These are phyloP conservation scores for Platerodrilus igneus DNA, from an alignment of 2,888 invertebrate genomes.

Conservation along the genomic window DNA sequence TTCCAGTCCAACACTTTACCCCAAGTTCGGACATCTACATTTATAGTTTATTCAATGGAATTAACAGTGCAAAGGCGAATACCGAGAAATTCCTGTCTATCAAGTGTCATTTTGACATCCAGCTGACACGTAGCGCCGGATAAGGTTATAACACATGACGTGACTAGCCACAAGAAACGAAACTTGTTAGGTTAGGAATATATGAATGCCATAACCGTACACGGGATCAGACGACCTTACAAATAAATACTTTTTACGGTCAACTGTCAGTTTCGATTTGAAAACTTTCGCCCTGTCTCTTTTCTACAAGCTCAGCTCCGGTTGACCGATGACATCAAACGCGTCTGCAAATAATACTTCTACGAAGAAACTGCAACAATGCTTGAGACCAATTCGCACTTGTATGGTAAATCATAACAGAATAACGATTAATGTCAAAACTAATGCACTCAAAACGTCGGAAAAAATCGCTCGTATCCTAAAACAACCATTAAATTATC, in stretches of 20 bases:
- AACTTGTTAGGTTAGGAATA: slow-evolving; percentile 11
- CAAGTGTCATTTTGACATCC: slow-evolving; percentile 26
- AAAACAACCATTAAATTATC: slow-evolving; percentile 43
- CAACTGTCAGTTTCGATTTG: too few relatives aligned
- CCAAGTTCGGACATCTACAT: slow-evolving; percentile 9
- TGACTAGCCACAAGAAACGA: slow-evolving; percentile 16
- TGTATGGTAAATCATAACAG: slow-evolving; percentile 11
- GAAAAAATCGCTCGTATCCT: slow-evolving; percentile 26
- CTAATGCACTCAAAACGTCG: slow-evolving; percentile 11
- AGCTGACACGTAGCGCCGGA: slow-evolving; percentile 25
- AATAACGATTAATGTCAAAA: slow-evolving; percentile 17
- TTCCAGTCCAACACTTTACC: too few relatives aligned
- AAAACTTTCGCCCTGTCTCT: too few relatives aligned
- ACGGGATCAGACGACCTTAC: too few relatives aligned
- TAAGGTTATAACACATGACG: slow-evolving; percentile 21
- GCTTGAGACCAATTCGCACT: slow-evolving; percentile 9
- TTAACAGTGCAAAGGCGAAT: slow-evolving; percentile 19
- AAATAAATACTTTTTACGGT: too few relatives aligned
- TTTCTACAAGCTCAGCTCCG: too few relatives aligned
- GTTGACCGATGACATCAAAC: slow-evolving; percentile 1
- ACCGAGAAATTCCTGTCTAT: slow-evolving; percentile 27
- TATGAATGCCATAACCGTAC: too few relatives aligned
- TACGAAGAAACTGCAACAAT: too few relatives aligned
- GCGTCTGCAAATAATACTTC: too few relatives aligned
- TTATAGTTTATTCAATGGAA: slow-evolving; percentile 16